Percentiles rank a stretch among this genome's conserved stretches.
Conservation (phyloP, 1,140 invertebrate genomes). For the Eriocheir sinensis region DNA sequence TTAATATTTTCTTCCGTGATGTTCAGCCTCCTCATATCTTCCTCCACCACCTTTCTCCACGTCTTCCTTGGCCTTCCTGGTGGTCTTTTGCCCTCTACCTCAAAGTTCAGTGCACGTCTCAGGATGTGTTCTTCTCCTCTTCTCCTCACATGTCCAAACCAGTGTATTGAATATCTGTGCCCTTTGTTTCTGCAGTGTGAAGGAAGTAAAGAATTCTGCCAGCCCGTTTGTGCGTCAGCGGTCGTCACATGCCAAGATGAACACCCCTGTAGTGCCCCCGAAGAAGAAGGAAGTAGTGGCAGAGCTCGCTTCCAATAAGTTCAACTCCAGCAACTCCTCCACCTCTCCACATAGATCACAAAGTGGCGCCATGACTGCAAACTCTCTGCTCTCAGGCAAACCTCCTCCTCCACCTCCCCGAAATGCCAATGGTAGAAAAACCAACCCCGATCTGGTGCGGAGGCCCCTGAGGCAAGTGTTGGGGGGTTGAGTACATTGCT, state of each 20-base stretch:
- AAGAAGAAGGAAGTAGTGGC: constrained; percentile 61
- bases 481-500: too few species aligned
- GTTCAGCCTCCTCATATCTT: too few species aligned
- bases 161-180: background rate
- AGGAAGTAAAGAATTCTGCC: constrained; percentile 60
- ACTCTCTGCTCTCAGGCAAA: constrained; percentile 32
- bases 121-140: too few species aligned
- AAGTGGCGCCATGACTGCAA: background rate
- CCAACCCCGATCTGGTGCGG: constrained; percentile 59
- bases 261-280: constrained; percentile 57
- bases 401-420: constrained; percentile 63
- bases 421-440: constrained; percentile 48
- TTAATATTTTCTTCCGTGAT: too few species aligned
- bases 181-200: constrained; percentile 58
- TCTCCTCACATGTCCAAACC: too few species aligned
- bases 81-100: too few species aligned
- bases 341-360: constrained; percentile 60
- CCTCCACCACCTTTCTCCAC: too few species aligned
- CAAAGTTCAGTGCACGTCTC: too few species aligned
- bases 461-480: constrained; percentile 60
- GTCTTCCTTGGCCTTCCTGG: too few species aligned
- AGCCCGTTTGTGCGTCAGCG: constrained; percentile 59
- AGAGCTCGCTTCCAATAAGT: constrained; percentile 55
- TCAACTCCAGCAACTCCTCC: constrained; percentile 29
- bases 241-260: constrained; percentile 37